Conservation (phyloP, 1,140 invertebrate species). For the Delia radicum region DNA sequence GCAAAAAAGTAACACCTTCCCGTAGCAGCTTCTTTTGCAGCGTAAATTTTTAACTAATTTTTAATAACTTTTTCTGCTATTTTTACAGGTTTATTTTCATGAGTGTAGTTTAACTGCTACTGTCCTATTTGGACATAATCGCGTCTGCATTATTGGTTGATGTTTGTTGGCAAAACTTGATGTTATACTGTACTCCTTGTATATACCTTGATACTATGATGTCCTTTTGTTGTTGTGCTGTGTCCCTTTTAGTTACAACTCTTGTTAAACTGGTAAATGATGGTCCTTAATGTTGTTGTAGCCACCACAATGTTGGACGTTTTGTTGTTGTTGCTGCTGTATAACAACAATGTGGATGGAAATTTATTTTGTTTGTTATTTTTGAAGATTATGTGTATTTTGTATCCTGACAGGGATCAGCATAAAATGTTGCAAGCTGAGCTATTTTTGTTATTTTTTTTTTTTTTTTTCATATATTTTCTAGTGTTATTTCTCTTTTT, state of each 20-base stretch:
- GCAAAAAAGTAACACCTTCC: too few species aligned
- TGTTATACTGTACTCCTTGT: neutral
- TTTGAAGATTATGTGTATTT: constrained; percentile 57
- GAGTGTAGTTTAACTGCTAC: neutral
- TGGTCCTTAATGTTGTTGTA: neutral
- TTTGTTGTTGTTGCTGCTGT: neutral
- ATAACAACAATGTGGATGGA: constrained; percentile 22
- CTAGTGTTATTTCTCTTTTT: neutral
- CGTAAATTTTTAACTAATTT: too few species aligned
- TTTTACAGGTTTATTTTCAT: too few species aligned
- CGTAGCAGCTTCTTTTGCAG: too few species aligned
- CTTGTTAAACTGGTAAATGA: constrained; percentile 12
- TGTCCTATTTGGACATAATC: constrained; percentile 48
- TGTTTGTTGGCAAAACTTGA: constrained; percentile 41
- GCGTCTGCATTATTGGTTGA: constrained; percentile 56
- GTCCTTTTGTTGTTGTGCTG: neutral
- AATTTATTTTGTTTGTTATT: constrained; percentile 51
- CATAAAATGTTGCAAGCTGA: constrained; percentile 57
- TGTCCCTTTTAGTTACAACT: constrained; percentile 14
- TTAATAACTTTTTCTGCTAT: too few species aligned
- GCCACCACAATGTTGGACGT: constrained; percentile 5
- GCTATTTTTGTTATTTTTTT: constrained; percentile 38
- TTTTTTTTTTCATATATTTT: neutral
- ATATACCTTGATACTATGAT: constrained; percentile 3
- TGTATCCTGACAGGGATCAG: constrained; percentile 56